These are phyloP conservation scores for Labia minor DNA, from an alignment of 2,888 invertebrate species.

Conservation along the genomic window DNA sequence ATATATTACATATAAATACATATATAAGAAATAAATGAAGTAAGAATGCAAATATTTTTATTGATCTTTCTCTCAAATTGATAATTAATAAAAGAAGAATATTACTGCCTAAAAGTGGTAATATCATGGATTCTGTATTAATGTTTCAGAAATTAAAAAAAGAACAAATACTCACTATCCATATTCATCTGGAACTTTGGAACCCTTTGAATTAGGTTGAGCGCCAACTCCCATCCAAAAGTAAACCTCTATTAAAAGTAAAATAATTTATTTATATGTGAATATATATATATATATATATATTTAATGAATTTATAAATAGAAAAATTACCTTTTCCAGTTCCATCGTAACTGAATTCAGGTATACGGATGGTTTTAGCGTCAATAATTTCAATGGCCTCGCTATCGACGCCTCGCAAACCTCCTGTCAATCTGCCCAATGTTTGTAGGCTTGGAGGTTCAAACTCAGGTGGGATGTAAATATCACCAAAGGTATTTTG, in stretches of 20 bases:
- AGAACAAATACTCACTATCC: conserved; percentile 82
- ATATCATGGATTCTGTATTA: no score
- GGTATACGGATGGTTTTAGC: conserved; percentile 67
- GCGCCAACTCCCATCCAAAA: conserved; percentile 86
- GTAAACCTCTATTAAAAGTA: conserved; percentile 47
- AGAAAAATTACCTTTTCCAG: conserved; percentile 43
- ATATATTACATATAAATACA: no score
- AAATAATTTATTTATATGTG: background rate
- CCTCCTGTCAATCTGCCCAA: conserved; percentile 49
- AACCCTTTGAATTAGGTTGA: conserved; percentile 70
- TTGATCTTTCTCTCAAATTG: no score
- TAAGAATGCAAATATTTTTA: no score
- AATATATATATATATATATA: background rate
- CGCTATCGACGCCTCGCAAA: conserved; percentile 57
- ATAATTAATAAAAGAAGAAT: no score
- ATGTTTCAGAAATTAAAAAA: no score
- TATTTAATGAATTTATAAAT: background rate
- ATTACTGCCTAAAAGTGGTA: no score
- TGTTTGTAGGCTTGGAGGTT: conserved; percentile 63
- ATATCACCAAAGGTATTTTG: conserved; percentile 79
- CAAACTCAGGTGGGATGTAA: conserved; percentile 80
- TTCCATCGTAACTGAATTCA: conserved; percentile 66
- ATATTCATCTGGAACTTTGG: conserved; percentile 75
- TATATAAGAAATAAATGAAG: no score
- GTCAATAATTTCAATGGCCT: conserved; percentile 62